Conservation (phyloP, 2,113 vertebrate genomes). For the Trichomycterus rosablanca region DNA sequence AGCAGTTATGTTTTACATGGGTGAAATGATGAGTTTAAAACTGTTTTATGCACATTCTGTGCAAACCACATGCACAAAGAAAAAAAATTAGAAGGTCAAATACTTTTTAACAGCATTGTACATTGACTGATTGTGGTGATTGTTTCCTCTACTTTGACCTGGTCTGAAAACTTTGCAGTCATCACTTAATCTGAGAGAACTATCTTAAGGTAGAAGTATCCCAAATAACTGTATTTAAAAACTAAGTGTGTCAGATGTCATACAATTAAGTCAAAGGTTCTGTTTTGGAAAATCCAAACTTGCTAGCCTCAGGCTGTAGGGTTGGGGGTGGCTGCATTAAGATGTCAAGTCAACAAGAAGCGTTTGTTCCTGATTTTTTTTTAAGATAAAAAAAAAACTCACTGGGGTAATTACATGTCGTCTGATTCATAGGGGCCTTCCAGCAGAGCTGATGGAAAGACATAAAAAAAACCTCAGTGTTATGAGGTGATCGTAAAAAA, state of each 20-base stretch:
- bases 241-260: background rate
- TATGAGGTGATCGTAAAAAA: conserved; percentile 67
- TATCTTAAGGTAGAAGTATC: background rate
- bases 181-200: no score
- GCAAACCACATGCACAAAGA: no score
- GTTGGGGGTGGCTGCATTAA: conserved; percentile 37
- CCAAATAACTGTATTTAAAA: background rate
- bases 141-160: background rate
- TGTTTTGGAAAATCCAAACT: conserved; percentile 40
- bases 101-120: no score
- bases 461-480: conserved; percentile 68
- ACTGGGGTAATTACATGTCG: conserved; percentile 60
- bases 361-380: conserved; percentile 60
- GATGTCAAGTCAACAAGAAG: conserved; percentile 54
- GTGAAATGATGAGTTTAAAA: no score
- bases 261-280: conserved; percentile 6
- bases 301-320: conserved; percentile 40
- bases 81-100: no score
- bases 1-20: no score
- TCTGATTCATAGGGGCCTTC: conserved; percentile 63
- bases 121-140: no score
- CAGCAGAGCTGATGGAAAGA: conserved; percentile 71
- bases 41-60: no score
- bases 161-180: background rate
- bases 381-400: conserved; percentile 30